These are phyloP conservation scores for Hylomyscus alleni DNA, from an alignment of 2,797 vertebrate genomes.

Conservation along the genomic window DNA sequence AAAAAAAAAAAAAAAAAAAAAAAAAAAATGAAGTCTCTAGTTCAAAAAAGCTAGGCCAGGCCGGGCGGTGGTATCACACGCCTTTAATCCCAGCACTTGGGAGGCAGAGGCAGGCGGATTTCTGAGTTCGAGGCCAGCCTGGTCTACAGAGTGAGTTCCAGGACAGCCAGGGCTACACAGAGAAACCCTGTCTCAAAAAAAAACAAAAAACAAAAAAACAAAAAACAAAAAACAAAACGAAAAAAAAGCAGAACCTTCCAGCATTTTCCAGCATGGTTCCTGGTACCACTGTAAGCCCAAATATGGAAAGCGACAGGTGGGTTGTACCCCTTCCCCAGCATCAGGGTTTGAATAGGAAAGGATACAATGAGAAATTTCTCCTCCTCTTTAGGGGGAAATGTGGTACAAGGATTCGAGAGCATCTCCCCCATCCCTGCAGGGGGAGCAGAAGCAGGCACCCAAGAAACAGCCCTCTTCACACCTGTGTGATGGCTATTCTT, in stretches of 20 bases:
- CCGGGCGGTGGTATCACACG: no score
- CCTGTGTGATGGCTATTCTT: neutral
- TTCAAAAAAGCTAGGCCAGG: neutral
- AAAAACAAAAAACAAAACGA: no score
- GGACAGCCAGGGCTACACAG: no score
- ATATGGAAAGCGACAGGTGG: neutral
- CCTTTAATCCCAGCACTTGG: no score
- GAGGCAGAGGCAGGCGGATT: no score
- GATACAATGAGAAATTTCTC: neutral
- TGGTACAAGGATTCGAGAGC: neutral
- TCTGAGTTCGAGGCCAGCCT: no score
- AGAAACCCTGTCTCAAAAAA: no score
- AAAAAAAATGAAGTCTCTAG: no score
- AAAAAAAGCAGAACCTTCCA: neutral
- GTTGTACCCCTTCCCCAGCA: neutral
- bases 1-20: neutral
- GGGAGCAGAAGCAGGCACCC: neutral
- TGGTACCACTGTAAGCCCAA: neutral
- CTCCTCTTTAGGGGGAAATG: neutral
- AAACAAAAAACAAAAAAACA: no score
- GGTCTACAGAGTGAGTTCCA: no score
- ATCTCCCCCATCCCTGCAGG: no score
- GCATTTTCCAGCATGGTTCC: neutral
- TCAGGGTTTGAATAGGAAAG: neutral
- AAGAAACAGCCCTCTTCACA: neutral